Evolutionary conservation across 2,797 vertebrate genomes (phyloP), one percentile per base, ranked within the genome.

Genomic region (Tinamus major): DNA sequence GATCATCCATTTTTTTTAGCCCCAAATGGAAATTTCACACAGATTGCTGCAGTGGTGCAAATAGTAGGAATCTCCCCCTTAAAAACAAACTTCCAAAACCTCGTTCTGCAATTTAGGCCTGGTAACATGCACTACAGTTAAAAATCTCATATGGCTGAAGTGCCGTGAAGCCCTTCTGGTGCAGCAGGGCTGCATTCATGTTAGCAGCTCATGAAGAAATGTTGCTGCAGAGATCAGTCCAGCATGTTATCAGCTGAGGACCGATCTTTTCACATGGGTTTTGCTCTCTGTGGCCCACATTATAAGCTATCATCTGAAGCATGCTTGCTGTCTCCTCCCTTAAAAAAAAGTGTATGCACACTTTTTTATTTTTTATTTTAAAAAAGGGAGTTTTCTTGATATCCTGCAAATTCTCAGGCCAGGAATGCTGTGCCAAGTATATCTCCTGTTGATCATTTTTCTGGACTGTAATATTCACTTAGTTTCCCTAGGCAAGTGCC

Each of bases 201-300:
- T 53, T 68, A 39, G 85, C 64, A 87, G 39, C 79, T 75, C 41
- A 1, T 23, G 56, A 3, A 49, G 35, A 78, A n/a, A 39, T 0
- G 0, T 11, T 20, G 29, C 48, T 68, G 63, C 33, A 35, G 64
- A 58, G 35, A 37, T 12, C 10, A 37, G 41, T 20, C 5, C 8
- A 14, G 56, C 31, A 71, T 56, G 83, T 69, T 39, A 14, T 79
- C 51, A 31, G 29, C 23, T 89, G 37, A 61, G 26, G 42, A 35
- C 15, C 31, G 49, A 67, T 65, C 53, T 83, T 46, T 71, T 37
- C 5, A 0, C 9, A 24, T 24, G 72, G 49, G 46, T 35, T 46
- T 13, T 1, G 1, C 9, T 61, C 18, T 55, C 0, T 14, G 39
- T 42, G 53, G 18, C 46, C 59, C 65, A 21, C 9, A 13, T 67